phyloP scores from a whole-genome alignment of 2,888 invertebrate genomes.

The Leptogaster cylindrica region DNA sequence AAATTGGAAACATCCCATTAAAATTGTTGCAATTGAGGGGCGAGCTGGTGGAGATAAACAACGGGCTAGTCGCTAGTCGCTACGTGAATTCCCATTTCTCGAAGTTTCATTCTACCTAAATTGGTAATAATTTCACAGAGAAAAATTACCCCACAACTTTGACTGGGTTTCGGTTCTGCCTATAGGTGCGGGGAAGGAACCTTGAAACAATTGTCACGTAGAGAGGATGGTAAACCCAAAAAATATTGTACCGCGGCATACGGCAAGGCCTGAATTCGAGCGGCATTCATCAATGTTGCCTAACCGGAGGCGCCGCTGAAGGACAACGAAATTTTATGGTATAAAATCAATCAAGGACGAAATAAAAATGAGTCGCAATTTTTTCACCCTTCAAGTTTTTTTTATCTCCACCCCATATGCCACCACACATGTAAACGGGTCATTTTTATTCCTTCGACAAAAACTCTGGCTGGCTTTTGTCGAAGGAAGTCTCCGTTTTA shows the following conservation, averaged over 20 bases:
- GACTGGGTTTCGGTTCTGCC: no score
- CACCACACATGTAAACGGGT: conserved; percentile 22
- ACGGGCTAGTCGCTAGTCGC: no score
- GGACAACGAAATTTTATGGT: conserved; percentile 16
- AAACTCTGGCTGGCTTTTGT: background rate
- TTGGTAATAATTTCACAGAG: no score
- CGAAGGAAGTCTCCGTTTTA: background rate
- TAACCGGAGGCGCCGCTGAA: background rate
- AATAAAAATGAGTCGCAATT: conserved; percentile 38
- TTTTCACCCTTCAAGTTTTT: background rate
- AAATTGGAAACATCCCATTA: no score
- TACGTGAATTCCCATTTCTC: no score
- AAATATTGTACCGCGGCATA: background rate
- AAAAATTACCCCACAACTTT: no score
- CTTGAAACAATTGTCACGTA: conserved; percentile 31
- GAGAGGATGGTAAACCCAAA: background rate
- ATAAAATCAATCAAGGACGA: conserved; percentile 19
- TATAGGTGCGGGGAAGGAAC: no score
- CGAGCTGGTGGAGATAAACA: no score
- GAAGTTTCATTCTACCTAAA: no score
- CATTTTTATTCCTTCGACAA: conserved; percentile 18
- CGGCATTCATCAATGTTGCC: conserved; percentile 13
- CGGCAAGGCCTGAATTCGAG: background rate
- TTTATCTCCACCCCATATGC: conserved; percentile 5
- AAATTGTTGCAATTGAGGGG: no score